Evolutionary conservation across 1,140 invertebrate genomes (phyloP).

Genomic region (Conus betulinus): DNA sequence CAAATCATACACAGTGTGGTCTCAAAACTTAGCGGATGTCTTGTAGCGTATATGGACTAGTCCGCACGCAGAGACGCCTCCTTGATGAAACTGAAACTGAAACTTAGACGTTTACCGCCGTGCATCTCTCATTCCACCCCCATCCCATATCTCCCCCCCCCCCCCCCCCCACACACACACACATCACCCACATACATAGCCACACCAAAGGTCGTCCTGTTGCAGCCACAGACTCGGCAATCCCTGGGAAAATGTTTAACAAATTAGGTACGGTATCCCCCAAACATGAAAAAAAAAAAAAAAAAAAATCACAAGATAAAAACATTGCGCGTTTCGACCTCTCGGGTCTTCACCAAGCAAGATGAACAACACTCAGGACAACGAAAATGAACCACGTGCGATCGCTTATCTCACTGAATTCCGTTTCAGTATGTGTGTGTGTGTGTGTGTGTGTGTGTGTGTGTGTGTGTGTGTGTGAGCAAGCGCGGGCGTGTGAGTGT

Average conservation of each 20-base stretch:
- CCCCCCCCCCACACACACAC: neutral
- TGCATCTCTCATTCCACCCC: neutral
- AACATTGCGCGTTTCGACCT: neutral
- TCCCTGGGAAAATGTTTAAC: too few relatives aligned
- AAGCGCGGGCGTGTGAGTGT: too few relatives aligned
- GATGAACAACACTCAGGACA: too few relatives aligned
- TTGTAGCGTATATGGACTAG: too few relatives aligned
- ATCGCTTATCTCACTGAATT: neutral
- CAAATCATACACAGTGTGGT: too few relatives aligned
- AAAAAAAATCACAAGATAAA: neutral
- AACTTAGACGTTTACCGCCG: too few relatives aligned
- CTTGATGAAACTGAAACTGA: too few relatives aligned
- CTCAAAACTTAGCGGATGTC: too few relatives aligned
- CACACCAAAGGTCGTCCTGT: neutral
- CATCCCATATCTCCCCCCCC: too few relatives aligned
- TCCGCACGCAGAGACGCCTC: too few relatives aligned
- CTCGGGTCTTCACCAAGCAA: neutral
- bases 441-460: neutral
- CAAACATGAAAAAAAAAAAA: neutral
- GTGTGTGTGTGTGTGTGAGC: neutral
- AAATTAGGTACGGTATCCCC: too few relatives aligned
- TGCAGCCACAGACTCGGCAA: neutral
- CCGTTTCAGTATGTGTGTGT: neutral
- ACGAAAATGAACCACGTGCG: neutral
- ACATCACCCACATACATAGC: slow-evolving; percentile 26